A percentile compares a stretch with the other conserved stretches of the same genome.
Evolutionary conservation across 30 jellyfish, hydroid and myxozoan genomes (phyloP).

Genomic region (Hydra vulgaris): DNA sequence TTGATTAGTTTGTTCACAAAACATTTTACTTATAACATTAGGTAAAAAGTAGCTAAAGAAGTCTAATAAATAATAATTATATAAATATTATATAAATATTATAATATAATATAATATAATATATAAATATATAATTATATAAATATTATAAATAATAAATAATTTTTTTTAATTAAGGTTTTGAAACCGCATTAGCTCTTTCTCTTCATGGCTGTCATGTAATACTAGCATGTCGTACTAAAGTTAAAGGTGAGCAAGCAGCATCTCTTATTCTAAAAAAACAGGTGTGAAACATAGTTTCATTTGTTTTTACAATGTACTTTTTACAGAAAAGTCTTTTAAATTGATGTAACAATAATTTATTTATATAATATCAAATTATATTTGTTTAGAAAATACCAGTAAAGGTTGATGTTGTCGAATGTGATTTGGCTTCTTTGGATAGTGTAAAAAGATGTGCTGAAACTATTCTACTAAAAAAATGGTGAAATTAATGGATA

Average conservation of each 20-base stretch:
- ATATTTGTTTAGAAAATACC: conserved; percentile 27
- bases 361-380: neutral
- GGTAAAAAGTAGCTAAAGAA: too few relatives aligned
- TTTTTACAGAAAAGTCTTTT: neutral
- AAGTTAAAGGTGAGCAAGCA: conserved; percentile 51
- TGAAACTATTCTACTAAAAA: conserved; percentile 29
- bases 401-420: conserved; percentile 44
- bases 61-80: too few relatives aligned
- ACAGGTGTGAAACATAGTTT: conserved; percentile 72
- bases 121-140: neutral
- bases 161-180: conserved; percentile 31
- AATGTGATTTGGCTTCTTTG: conserved; percentile 71
- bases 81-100: too few relatives aligned
- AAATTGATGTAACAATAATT: neutral
- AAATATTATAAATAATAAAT: neutral
- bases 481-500: conserved; percentile 45
- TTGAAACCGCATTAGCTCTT: conserved; percentile 65
- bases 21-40: too few relatives aligned
- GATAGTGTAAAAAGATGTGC: conserved; percentile 59
- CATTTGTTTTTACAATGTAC: neutral
- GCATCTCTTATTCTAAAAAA: conserved; percentile 44
- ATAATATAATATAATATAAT: neutral
- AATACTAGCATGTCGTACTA: conserved; percentile 68
- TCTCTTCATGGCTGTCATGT: conserved; percentile 91
- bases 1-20: too few relatives aligned